These are phyloP conservation scores for Spheniscus humboldti DNA, from an alignment of 2,797 vertebrate genomes.

Conservation along the genomic window DNA sequence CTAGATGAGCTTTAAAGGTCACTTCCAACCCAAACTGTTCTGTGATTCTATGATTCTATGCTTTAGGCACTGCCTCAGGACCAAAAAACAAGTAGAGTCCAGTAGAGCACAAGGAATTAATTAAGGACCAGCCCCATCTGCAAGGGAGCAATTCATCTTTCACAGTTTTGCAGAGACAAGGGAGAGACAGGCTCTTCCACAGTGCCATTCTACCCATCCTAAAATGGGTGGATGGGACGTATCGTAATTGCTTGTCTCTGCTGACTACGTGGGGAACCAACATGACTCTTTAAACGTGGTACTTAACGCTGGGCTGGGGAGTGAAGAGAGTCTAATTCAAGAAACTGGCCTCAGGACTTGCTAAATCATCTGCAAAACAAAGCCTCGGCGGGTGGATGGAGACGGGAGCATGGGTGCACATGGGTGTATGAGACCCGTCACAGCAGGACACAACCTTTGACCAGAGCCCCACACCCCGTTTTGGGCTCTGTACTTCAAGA, in stretches of 20 bases:
- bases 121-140: background rate
- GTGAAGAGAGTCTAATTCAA: background rate
- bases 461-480: accelerated
- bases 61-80: background rate
- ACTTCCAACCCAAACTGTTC: background rate
- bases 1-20: accelerated
- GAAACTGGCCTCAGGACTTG: background rate
- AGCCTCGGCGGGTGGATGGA: background rate
- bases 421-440: background rate
- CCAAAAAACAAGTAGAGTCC: background rate
- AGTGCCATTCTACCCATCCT: background rate
- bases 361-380: background rate
- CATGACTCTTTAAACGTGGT: background rate
- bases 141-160: background rate
- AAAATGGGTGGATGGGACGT: background rate
- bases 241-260: background rate
- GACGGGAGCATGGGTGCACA: background rate
- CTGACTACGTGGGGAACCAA: background rate
- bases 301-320: background rate
- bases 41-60: background rate
- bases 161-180: background rate
- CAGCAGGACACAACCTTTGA: background rate
- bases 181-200: background rate
- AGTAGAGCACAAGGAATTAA: background rate
- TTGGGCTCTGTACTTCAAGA: background rate